Evolutionary conservation across 2,113 vertebrate species (phyloP).

Genomic region (Zapus hudsonius): DNA sequence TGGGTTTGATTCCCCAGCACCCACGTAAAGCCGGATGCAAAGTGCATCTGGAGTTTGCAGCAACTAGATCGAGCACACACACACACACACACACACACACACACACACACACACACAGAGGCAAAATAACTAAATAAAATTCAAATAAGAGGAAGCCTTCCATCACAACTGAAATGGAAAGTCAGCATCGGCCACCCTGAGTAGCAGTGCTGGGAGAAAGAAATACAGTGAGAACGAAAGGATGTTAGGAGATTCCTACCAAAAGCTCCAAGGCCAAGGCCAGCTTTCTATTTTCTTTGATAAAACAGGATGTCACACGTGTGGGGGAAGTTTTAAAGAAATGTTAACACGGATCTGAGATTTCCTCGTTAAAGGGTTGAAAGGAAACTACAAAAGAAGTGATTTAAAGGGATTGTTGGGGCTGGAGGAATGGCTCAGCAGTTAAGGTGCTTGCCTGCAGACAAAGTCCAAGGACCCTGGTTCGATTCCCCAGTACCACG

Average conservation of each 20-base stretch:
- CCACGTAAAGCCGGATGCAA: too few species aligned
- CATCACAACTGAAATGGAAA: background rate
- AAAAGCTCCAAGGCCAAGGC: background rate
- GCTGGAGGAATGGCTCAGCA: too few species aligned
- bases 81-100: too few species aligned
- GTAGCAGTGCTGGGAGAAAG: background rate
- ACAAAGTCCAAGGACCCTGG: too few species aligned
- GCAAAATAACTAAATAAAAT: too few species aligned
- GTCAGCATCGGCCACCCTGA: background rate
- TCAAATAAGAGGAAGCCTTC: background rate
- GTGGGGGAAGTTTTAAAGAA: conserved; percentile 6
- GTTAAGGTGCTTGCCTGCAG: too few species aligned
- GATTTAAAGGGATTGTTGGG: background rate
- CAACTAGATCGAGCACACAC: too few species aligned
- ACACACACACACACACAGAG: too few species aligned
- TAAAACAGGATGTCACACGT: background rate
- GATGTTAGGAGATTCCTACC: background rate
- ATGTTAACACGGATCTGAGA: background rate
- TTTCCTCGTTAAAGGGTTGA: background rate
- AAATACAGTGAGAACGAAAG: background rate
- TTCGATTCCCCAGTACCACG: too few species aligned
- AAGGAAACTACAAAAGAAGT: background rate
- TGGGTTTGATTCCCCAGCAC: too few species aligned
- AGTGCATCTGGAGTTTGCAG: too few species aligned
- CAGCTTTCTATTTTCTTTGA: background rate